phyloP scores from a whole-genome alignment of 2,797 vertebrate genomes.

The Helarctos malayanus region DNA sequence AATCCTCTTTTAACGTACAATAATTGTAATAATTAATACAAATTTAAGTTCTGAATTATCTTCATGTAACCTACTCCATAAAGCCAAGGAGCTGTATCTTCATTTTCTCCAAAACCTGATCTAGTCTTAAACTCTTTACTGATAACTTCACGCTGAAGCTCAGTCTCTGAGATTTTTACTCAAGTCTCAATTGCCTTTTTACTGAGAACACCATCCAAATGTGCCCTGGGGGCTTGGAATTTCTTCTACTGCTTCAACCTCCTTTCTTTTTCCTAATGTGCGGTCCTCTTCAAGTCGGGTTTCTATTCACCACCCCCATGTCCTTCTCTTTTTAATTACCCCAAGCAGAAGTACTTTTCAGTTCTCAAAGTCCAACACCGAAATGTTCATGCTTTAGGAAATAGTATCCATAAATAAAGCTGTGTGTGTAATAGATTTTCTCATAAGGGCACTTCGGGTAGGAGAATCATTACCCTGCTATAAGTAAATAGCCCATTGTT shows the following conservation, averaged over 20 bases:
- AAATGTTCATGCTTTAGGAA: neutral
- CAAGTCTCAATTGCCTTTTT: neutral
- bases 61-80: slow-evolving; percentile 10
- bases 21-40: neutral
- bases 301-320: neutral
- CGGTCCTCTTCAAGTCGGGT: neutral
- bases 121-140: neutral
- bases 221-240: neutral
- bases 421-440: neutral
- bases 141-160: neutral
- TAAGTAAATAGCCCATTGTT: neutral
- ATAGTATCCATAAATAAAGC: neutral
- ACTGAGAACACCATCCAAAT: neutral
- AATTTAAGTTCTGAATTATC: neutral
- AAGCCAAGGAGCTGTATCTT: neutral
- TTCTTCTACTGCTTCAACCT: neutral
- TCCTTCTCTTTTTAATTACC: neutral
- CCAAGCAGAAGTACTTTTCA: neutral
- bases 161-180: neutral
- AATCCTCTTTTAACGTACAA: neutral
- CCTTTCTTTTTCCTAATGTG: neutral
- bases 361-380: neutral
- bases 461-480: neutral
- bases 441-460: neutral
- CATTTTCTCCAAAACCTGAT: neutral